Base-by-base conservation (phyloP, 2,113 vertebrate genomes). In the Cyphotilapia sp. region DNA sequence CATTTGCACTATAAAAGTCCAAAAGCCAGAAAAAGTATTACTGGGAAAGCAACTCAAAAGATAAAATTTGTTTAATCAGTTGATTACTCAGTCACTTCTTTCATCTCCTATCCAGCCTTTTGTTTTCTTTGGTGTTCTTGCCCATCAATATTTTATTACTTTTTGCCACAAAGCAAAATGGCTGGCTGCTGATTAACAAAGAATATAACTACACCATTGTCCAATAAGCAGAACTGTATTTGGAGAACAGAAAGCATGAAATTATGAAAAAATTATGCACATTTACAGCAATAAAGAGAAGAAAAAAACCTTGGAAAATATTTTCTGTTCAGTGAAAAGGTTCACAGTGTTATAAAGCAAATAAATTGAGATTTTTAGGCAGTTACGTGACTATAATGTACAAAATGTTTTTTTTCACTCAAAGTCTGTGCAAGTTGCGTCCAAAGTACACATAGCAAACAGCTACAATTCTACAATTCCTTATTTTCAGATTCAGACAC, bases 181-280 rank as follows among this genome's bases (percentile, higher is more conserved):
- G 8, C 22, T 14, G 17, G 4, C 9, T 42, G 42, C 27, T 10
- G n/a, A 27, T 24, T 12, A 83, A 86, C 8, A 82, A 71, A 53
- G 2, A 6, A 56, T 85, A 57, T 8, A 2, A 82, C 6, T 14
- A 80, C 57, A 76, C 7, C 9, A 4, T 59, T 24, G 22, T 66
- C 47, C 47, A 89, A 89, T 10, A 57, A 93, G 24, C 80, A 86
- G 74, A 92, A 80, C 8, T 93, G 80, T 94, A 90, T 91, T 91
- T 24, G 74, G 24, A 19, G 5, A 27, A 61, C 45, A 90, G 5
- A 74, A 90, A 88, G 69, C 84, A 91, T 89, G 91, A 9, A 81
- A 85, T 91, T 90, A 84, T 89, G 22, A 90, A 89, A 89, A 86
- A n/a, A 81, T 45, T 35, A 35, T 8, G 57, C 66, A 91, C 83